Conservation (phyloP, 2,888 invertebrate species). For the Euzetes globulus region DNA sequence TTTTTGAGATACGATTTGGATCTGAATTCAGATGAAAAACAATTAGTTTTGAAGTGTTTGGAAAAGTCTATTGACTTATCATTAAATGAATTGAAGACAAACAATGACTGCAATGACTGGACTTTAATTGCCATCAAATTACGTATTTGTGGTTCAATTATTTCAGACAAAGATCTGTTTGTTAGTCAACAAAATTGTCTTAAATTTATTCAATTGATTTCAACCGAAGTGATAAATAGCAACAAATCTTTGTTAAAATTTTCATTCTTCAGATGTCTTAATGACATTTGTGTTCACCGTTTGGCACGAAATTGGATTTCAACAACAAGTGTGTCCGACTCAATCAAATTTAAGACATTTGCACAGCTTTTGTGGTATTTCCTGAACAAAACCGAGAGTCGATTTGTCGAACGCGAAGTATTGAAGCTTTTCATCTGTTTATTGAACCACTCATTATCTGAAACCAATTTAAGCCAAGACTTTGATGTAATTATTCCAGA, state of each 20-base stretch:
- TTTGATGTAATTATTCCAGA: not conserved
- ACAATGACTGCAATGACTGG: not conserved
- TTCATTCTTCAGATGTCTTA: not conserved
- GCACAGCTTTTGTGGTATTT: not conserved
- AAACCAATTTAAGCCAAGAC: not conserved
- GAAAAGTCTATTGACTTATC: not conserved
- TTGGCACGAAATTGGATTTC: not conserved
- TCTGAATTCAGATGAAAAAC: not conserved
- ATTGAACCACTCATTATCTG: conserved; percentile 17
- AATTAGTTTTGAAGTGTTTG: not conserved
- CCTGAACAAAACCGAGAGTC: conserved; percentile 6
- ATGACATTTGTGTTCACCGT: conserved; percentile 3
- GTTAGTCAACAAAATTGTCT: conserved; percentile 14
- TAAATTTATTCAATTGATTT: conserved; percentile 1
- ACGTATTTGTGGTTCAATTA: conserved; percentile 19
- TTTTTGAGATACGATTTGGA: not conserved
- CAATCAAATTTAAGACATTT: not conserved
- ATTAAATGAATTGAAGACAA: not conserved
- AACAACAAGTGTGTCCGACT: not conserved
- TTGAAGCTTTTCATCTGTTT: not conserved
- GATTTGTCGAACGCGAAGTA: conserved; percentile 14
- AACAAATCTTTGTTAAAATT: conserved; percentile 18
- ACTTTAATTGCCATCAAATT: not conserved
- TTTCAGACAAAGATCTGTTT: not conserved
- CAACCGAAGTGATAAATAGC: not conserved